Evolutionary conservation across 2,888 invertebrate species (phyloP), one percentile per base, ranked within the genome.

Genomic region (Netelia virgata): DNA sequence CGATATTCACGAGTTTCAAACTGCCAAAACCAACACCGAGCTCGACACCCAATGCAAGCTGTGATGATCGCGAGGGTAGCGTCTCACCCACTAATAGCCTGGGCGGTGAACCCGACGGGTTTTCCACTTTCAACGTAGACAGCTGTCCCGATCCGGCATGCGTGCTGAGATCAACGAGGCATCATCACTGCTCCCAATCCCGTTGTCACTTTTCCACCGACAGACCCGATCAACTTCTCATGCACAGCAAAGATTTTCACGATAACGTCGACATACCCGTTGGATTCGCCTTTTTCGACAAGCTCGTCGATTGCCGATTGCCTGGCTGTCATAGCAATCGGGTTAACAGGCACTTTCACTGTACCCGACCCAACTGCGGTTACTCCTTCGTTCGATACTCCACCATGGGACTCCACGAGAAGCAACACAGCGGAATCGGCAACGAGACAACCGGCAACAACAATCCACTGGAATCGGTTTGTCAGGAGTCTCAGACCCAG

Each of bases 1-100:
- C 98, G 0, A 97, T 98, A 88, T 98, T 98, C 93, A 98, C 98
- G 18, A 98, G 98, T 88, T 98, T 98, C 93, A 98, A 98, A 92
- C 94, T 98, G 85, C 98, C 98, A 18, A 98, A 98, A 94, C 94
- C 95, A 10, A 83, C 87, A 1, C 90, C 91, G 5, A 88, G 86
- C 43, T 85, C 90, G 70, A 90, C 87, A 3, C 85, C 87, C 3
- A 90, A 88, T 43, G 69, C 86, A 9, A 63, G 43, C n/a, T 61
- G 72, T 16, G 92, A 90, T 8, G 93, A 92, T 1, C 87, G 92
- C 11, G 93, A 92, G 61, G 93, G 92, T 1, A 92, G 92, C 74
- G 79, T 91, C 2, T 92, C 92, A 6, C 92, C 92, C 3, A 93
- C 94, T 1, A 92, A 94, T 77, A 94, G 94, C 81, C 84, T 91